Evolutionary conservation across 2,113 vertebrate genomes (phyloP), one percentile per base, ranked within the genome.

Genomic region (Mastomys natalensis): DNA sequence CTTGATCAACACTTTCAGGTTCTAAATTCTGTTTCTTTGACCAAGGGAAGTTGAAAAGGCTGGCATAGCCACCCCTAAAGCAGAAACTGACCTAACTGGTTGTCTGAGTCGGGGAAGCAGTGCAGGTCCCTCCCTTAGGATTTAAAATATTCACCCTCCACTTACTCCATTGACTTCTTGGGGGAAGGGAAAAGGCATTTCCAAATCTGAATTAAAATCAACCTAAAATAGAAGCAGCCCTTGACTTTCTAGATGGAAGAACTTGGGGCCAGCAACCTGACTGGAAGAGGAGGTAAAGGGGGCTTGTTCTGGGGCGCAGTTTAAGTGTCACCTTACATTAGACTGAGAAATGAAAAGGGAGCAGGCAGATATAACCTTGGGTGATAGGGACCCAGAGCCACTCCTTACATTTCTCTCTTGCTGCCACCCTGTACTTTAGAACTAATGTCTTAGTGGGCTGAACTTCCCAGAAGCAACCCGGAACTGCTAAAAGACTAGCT

Each of bases 1-100:
- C 81, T 72, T 86, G 21, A 70, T 96, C 81, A 90, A 95, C 15
- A 77, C 62, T 93, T 93, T 72, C 1, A 90, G 51, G 24, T 81
- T 96, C 76, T 90, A 88, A 90, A 76, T 45, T 97, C 68, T 94
- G 87, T 90, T 93, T 91, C 87, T 96, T 55, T 92, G 81, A 95
- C 92, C 40, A 82, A 43, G 81, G 72, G 91, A 96, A 86, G 5
- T 53, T 91, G 62, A 37, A 90, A 51, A 89, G 17, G 11, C 64
- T 26, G 31, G 66, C 66, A 77, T 51, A 45, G 34, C 37, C 17
- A 51, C 26, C 58, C 3, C 53, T n/a, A 11, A 93, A 82, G 76
- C 91, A 94, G 73, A 89, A 90, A 88, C 48, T 34, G 7, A 72
- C 85, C 31, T 76, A 93, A 93, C 72, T 2, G 5, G 24, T 76